These are phyloP conservation scores for Pantala flavescens DNA, from an alignment of 1,140 invertebrate genomes.

Conservation along the genomic window DNA sequence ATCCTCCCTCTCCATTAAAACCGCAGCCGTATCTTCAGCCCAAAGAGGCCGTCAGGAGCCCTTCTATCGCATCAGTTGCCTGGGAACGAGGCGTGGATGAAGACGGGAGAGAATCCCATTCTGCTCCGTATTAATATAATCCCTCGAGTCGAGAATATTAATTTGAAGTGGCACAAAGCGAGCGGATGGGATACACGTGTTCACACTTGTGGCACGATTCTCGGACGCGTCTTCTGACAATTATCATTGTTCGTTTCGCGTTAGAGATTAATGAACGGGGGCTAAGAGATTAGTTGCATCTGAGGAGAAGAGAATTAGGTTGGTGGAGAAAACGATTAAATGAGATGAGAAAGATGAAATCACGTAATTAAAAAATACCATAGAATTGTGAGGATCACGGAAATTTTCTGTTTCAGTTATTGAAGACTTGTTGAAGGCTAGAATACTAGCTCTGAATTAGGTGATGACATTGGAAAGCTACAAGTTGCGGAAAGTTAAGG, in stretches of 20 bases:
- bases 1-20: not conserved
- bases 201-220: not conserved
- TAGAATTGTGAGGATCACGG: too few relatives aligned
- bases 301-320: not conserved
- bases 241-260: not conserved
- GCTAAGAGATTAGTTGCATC: not conserved
- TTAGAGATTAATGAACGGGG: not conserved
- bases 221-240: not conserved
- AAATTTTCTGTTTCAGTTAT: too few relatives aligned
- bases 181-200: constrained; percentile 50
- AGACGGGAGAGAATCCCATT: not conserved
- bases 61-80: not conserved
- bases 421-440: too few relatives aligned
- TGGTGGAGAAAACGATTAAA: not conserved
- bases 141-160: not conserved
- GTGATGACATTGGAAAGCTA: too few relatives aligned
- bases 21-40: not conserved
- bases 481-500: too few relatives aligned
- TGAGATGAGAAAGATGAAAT: not conserved
- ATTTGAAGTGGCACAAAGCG: constrained; percentile 48
- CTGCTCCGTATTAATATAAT: not conserved
- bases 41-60: not conserved
- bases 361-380: too few relatives aligned
- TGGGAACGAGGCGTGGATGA: not conserved
- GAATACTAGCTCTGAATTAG: too few relatives aligned